Base-by-base conservation (phyloP, 2,888 invertebrate species). In the Creontiades dilutus region DNA sequence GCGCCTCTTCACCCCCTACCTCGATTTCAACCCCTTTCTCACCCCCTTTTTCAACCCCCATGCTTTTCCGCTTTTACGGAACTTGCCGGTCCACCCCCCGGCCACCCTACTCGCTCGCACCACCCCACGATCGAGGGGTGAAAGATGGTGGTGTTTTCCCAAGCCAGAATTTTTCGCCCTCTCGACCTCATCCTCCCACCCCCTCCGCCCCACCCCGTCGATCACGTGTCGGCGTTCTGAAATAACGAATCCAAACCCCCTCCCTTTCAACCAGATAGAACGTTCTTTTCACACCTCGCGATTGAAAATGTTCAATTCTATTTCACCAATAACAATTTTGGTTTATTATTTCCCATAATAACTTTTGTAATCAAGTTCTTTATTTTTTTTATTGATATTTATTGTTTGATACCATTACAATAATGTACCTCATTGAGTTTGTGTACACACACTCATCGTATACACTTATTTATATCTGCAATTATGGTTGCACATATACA, bases 101-200 rank as follows among this genome's bases (percentile, higher is more conserved):
- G 19, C 12, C 27, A 27, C 37, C 28, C 52, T 28, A 14, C 14
- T 19, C 57, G 4, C 14, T 28, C 28, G 4, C 11, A 80, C 80
- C 4, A 7, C 5, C 13, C 11, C 16, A 48, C 7, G 19, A 28
- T 12, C 16, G 27, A 4, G 27, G 46, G 78, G 78, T 78, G 55
- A 57, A 85, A 61, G 57, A 85, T 85, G 85, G 55, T 28, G 61
- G 85, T 57, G 85, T 85, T 85, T 85, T 57, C 57, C 85, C 61
- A 57, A 61, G 57, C 61, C 57, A 11, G 85, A 57, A 57, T 37
- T 85, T 85, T 82, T 68, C 68, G 27, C 28, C 78, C 78, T 78
- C 78, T 78, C 78, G 78, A 78, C 78, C 47, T 47, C 47, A 13
- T 78, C 12, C 19, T 19, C 47, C 14, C 16, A 13, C 23, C 28